Base-by-base conservation (phyloP, 2,113 vertebrate genomes). In the Mystacornis crossleyi region DNA sequence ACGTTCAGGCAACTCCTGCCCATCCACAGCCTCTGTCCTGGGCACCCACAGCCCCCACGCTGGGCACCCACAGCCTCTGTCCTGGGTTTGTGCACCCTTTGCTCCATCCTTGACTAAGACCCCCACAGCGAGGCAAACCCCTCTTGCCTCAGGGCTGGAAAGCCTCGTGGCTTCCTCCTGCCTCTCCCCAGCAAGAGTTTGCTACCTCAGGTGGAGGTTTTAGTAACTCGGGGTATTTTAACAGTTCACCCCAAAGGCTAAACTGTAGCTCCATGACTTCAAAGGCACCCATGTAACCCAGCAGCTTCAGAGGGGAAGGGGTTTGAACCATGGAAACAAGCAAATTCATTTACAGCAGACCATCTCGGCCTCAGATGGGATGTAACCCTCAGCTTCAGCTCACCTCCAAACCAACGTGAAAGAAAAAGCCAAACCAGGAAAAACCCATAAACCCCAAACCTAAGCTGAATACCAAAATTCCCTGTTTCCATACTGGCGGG, bases 271-370 rank as follows among this genome's bases (percentile, higher is more conserved):
- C 0, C 1, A 5, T 12, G 61, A 43, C 43, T 55, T 47, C 53
- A 6, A 21, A 54, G 57, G 38, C 1, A 2, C 11, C n/a, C 1
- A 0, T 0, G 0, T 8, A 29, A 61, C 15, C 31, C 10, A 43
- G n/a, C 9, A 9, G 18, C 10, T 26, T 26, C 26, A 1, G 11
- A 19, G 16, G 25, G 18, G 29, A 21, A 65, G 5, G 28, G 12
- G 8, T 12, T 5, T n/a, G 71, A 47, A 77, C 26, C 21, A 26
- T 33, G 48, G 28, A 43, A 65, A 48, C 6, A 9, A 54, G 5
- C 3, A 36, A 69, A 78, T 48, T 48, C 7, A 40, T 45, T 73
- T 60, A 0, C 8, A 73, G 12, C 51, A 2, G 12, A 8, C 10
- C 25, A 7, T 4, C 18, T n/a, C 2, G 1, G 26, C 60, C 24